A percentile compares a stretch with the other conserved stretches of the same genome.
Evolutionary conservation across 2,888 invertebrate genomes (phyloP).

Genomic region (Carabus problematicus): DNA sequence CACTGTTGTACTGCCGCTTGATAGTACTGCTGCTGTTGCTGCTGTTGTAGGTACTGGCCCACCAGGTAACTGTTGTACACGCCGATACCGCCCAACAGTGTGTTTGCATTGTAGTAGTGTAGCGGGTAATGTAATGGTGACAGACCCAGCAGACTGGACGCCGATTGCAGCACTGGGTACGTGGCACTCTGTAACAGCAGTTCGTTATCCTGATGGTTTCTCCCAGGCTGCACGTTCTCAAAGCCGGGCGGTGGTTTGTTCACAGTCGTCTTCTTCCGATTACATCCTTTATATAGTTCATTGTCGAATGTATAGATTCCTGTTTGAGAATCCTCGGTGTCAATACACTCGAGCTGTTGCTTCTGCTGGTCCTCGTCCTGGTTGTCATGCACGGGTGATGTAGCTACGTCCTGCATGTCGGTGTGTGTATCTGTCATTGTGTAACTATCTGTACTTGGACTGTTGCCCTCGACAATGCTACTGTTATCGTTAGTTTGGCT

Average conservation of each 20-base stretch:
- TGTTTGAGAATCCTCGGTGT: no score
- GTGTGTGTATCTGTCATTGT: no score
- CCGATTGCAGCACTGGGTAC: no score
- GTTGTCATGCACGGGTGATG: no score
- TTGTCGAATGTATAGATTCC: no score
- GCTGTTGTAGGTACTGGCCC: not conserved
- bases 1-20: slow-evolving; percentile 18
- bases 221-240: slow-evolving; percentile 20
- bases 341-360: no score
- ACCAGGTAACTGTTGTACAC: not conserved
- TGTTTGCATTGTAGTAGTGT: not conserved
- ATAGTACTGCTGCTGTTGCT: not conserved
- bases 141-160: not conserved
- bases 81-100: not conserved
- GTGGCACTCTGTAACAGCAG: not conserved
- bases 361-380: no score
- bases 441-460: no score
- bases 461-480: no score
- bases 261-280: not conserved
- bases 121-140: slow-evolving; percentile 2
- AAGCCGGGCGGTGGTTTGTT: slow-evolving; percentile 32
- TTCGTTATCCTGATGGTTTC: not conserved
- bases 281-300: slow-evolving; percentile 1
- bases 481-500: no score
- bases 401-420: no score